phyloP scores from a whole-genome alignment of 92 coral and sea anemone species.

The Muricea muricata region DNA sequence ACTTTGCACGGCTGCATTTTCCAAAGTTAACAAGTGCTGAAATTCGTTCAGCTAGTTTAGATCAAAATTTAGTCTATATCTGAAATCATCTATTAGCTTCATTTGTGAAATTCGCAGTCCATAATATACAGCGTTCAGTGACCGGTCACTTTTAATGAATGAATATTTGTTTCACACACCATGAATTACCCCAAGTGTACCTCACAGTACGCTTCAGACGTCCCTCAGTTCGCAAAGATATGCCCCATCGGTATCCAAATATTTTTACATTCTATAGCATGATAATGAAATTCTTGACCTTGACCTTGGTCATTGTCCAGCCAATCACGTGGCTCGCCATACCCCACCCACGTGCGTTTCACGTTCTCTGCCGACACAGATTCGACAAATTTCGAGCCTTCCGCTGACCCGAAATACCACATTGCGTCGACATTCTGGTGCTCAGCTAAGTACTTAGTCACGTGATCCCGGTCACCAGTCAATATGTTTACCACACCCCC shows the following conservation, averaged over 20 bases:
- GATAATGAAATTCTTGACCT: constrained; percentile 87
- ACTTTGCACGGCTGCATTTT: too few species aligned
- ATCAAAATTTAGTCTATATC: too few species aligned
- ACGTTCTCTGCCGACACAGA: constrained; percentile 89
- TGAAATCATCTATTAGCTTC: too few species aligned
- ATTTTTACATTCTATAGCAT: constrained; percentile 85
- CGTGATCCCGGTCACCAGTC: constrained; percentile 91
- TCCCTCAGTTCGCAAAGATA: constrained; percentile 82
- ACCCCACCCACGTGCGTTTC: constrained; percentile 92
- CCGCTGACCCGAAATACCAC: constrained; percentile 98
- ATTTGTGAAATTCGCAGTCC: too few species aligned
- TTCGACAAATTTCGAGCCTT: constrained; percentile 96
- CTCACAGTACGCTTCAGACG: not conserved
- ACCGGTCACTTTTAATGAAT: too few species aligned
- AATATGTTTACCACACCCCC: constrained; percentile 97
- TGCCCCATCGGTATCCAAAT: constrained; percentile 98
- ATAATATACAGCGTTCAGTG: too few species aligned
- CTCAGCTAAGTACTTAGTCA: constrained; percentile 88
- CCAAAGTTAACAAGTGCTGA: too few species aligned
- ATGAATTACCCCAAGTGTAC: not conserved
- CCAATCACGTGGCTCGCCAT: constrained; percentile 89
- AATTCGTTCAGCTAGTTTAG: too few species aligned
- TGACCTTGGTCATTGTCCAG: constrained; percentile 82
- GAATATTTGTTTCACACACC: too few species aligned
- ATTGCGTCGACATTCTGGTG: constrained; percentile 98